These are phyloP conservation scores for Melopsittacus undulatus DNA, from an alignment of 2,797 vertebrate species.

Conservation along the genomic window DNA sequence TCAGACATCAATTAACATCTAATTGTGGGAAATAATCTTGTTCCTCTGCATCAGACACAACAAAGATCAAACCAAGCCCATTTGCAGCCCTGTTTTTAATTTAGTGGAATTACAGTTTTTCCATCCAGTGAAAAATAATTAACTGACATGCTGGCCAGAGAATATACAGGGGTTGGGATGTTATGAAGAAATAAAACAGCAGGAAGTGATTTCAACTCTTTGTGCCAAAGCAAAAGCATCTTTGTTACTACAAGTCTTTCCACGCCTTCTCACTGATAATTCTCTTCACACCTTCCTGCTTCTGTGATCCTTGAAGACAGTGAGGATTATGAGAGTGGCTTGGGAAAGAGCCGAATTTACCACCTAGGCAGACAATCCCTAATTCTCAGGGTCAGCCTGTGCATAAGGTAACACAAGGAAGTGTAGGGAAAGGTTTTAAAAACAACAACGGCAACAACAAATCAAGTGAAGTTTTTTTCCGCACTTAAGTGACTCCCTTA, in stretches of 20 bases:
- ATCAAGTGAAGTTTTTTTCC: not conserved
- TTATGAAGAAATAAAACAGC: conserved; percentile 6
- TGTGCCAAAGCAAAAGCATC: not conserved
- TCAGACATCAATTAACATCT: conserved; percentile 74
- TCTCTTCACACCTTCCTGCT: not conserved
- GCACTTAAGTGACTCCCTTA: not conserved
- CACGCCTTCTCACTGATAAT: not conserved
- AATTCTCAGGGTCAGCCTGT: not conserved
- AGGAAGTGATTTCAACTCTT: not conserved
- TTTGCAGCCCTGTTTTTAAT: conserved; percentile 68
- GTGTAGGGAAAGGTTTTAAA: not conserved
- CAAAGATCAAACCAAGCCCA: conserved; percentile 63
- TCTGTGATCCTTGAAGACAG: not conserved
- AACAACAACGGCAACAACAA: not conserved
- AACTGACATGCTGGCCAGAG: conserved; percentile 49
- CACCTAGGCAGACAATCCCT: not conserved
- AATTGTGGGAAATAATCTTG: conserved; percentile 73
- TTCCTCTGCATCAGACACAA: conserved; percentile 54
- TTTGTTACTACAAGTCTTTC: conserved; percentile 13
- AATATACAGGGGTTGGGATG: not conserved
- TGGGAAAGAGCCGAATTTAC: not conserved
- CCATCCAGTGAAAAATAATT: conserved; percentile 54
- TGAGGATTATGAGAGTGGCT: not conserved
- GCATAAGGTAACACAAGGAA: not conserved
- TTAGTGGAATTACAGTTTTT: conserved; percentile 48